Evolutionary conservation across 2,113 vertebrate species (phyloP), one percentile per base, ranked within the genome.

Genomic region (Xiphophorus couchianus): DNA sequence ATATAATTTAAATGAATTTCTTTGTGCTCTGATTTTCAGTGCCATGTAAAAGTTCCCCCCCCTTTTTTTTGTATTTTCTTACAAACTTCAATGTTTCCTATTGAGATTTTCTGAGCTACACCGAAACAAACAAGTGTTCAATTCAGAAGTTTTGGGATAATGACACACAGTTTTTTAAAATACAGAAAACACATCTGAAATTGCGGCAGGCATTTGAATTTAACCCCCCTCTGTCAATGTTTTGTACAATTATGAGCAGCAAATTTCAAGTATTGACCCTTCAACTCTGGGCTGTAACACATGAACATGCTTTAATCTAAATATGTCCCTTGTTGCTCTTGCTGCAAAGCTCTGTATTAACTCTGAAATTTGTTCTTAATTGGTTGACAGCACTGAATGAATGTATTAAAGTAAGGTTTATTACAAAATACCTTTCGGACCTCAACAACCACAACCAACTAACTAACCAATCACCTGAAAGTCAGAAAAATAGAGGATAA

Each of bases 301-400:
- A 10, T n/a, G 2, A n/a, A 10, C 2, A 8, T 51, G 5, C 48
- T 17, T 58, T 58, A 25, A 58, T n/a, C 25, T 58, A 58, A 58
- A n/a, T 17, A 8, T 7, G n/a, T n/a, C 51, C 7, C 10, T 58
- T n/a, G 25, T 58, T 25, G 51, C 51, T 58, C 7, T 58, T 58
- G 51, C 22, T 48, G 44, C 17, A n/a, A 10, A 58, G 0, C 11
- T 22, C 51, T 51, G 48, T 22, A 9, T 51, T 51, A 25, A 51
- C 6, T 25, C 48, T 51, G 17, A 51, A 0, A 17, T 5, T 6
- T 5, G 15, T 15, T 51, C 15, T 22, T 70, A 87, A 76, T 73
- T 61, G 71, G 76, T 78, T 76, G 37, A 39, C 37, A 39, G 37
- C 12, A 39, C 37, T 39, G 13, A 13, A 42, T 42, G 39, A 4